Evolutionary conservation across 2,113 vertebrate species (phyloP), one percentile per base, ranked within the genome.

Genomic region (Cebidichthys violaceus): DNA sequence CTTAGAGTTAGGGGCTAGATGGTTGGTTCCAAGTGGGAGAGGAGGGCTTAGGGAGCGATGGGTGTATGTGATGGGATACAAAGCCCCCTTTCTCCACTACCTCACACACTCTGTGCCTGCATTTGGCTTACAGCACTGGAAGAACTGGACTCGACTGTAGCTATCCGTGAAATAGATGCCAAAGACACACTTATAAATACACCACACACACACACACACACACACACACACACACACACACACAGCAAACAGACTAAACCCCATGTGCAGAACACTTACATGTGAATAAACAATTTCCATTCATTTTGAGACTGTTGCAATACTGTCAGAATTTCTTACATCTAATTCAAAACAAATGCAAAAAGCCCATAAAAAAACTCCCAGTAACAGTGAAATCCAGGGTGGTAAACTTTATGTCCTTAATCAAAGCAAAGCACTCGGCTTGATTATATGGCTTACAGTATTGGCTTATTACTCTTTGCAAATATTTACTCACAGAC

Each of bases 81-180:
- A 95, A 92, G 90, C 83, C 67, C 75, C 77, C 89, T 94, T 94
- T 95, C 87, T 94, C 89, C 79, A 81, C 69, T 47, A 77, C 74
- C 71, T 74, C 59, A 70, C 77, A 86, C 68, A 71, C 64, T 15
- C 6, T 22, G 17, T 65, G 68, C 61, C 68, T 72, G 72, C 75
- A 70, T 79, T 66, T 88, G 86, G 87, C 88, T 79, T 64, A 24
- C 20, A 57, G 52, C 50, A 33, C 69, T 80, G 74, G 75, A 88
- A 88, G 81, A 79, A 85, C 85, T 87, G 76, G 54, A 88, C 72
- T 24, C 22, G 71, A 82, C 68, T 86, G 83, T 47, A 67, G 61
- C 70, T 72, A 82, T 79, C 50, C 64, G 7, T 20, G 57, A 39
- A 17, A 27, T 33, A 81, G 68, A 84, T 77, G 74, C 77, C 76